phyloP scores from a whole-genome alignment of 30 jellyfish, hydroid and myxozoan species.

The Aurelia sp. region DNA sequence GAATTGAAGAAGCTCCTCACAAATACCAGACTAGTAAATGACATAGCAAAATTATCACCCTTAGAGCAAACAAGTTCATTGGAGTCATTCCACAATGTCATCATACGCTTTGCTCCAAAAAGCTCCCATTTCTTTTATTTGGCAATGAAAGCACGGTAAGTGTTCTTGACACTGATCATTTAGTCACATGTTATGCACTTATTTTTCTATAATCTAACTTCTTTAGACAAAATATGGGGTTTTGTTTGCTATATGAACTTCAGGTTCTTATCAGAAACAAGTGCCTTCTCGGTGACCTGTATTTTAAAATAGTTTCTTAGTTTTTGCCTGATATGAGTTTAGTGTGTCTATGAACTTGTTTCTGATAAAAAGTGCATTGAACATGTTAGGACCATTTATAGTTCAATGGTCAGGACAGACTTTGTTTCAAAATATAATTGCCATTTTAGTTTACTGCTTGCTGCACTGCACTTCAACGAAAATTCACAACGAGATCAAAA shows the following conservation, averaged over 20 bases:
- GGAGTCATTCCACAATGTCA: constrained; percentile 20
- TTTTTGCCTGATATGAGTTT: not conserved
- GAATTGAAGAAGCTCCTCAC: constrained; percentile 19
- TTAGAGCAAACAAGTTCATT: constrained; percentile 18
- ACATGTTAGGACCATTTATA: not conserved
- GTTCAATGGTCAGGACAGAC: not conserved
- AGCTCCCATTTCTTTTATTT: constrained; percentile 4
- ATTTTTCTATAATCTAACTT: not conserved
- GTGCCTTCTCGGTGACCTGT: too few species aligned
- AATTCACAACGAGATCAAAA: constrained; percentile 2
- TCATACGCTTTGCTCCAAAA: constrained; percentile 22
- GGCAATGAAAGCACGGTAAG: constrained; percentile 6
- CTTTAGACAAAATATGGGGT: not conserved
- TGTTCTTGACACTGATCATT: not conserved
- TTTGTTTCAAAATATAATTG: not conserved
- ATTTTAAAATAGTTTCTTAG: not conserved
- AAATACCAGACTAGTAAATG: constrained; percentile 4
- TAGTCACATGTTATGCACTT: not conserved
- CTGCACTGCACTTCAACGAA: constrained; percentile 5
- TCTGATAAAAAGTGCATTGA: not conserved
- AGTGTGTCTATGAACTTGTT: too few species aligned
- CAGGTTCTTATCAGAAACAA: too few species aligned
- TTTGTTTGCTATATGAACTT: too few species aligned
- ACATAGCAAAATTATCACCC: constrained; percentile 4
- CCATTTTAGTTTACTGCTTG: not conserved